A percentile compares a stretch with the other conserved stretches of the same genome.
phyloP scores from a whole-genome alignment of 1,140 invertebrate genomes.

The Trichogramma pretiosum region DNA sequence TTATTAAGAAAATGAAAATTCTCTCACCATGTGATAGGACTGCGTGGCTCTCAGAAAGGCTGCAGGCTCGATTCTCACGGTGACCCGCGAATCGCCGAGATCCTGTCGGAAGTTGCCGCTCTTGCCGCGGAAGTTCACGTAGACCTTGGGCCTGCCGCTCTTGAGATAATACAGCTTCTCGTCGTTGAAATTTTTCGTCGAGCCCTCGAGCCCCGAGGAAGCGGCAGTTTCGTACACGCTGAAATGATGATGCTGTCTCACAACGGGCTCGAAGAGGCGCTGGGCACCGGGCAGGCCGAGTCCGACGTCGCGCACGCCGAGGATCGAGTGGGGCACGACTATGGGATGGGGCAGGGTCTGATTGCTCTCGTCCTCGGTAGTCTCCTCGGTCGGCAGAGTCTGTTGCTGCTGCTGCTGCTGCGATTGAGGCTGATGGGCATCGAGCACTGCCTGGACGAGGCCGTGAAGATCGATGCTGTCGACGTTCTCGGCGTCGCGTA shows the following conservation, averaged over 20 bases:
- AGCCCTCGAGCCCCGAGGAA: conserved; percentile 11
- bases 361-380: conserved; percentile 1
- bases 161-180: conserved; percentile 38
- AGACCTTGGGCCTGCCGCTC: conserved; percentile 31
- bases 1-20: too few relatives aligned
- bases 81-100: conserved; percentile 11
- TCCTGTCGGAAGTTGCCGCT: conserved; percentile 30
- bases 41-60: conserved; percentile 21
- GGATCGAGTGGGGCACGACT: conserved; percentile 32
- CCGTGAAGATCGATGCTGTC: conserved; percentile 28
- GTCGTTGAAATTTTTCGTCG: conserved; percentile 15
- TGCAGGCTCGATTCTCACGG: conserved; percentile 19
- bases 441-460: conserved; percentile 30
- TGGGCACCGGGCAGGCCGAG: conserved; percentile 9
- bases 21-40: conserved; percentile 15
- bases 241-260: not conserved
- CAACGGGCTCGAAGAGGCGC: conserved; percentile 17
- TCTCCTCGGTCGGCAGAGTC: conserved; percentile 21
- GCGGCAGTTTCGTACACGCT: conserved; percentile 12
- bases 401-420: conserved; percentile 28
- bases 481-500: conserved; percentile 27
- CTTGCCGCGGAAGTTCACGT: conserved; percentile 31
- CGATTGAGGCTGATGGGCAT: conserved; percentile 17
- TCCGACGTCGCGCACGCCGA: conserved; percentile 32
- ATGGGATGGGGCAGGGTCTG: conserved; percentile 27